Conservation (phyloP, 2,113 vertebrate genomes). For the Nyctereutes procyonoides region DNA sequence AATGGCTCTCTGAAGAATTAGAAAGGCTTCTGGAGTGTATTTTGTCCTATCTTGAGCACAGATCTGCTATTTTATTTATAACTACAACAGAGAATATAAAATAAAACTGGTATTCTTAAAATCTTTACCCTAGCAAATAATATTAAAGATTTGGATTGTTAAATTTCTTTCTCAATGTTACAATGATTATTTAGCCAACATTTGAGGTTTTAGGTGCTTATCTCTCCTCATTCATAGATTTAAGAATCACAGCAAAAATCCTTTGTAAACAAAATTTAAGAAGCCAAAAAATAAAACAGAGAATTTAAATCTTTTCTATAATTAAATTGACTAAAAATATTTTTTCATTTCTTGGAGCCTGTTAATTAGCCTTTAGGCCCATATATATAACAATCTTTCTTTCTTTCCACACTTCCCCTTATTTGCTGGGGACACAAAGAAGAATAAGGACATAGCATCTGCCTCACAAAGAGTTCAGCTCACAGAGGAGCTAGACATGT, state of each 20-base stretch:
- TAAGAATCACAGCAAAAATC: constrained; percentile 42
- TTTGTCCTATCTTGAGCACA: constrained; percentile 36
- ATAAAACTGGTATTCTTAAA: constrained; percentile 36
- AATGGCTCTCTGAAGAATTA: constrained; percentile 66
- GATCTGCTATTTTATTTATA: constrained; percentile 58
- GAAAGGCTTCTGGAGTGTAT: constrained; percentile 58
- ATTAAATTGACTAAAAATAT: constrained; percentile 4
- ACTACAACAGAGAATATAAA: constrained; percentile 31
- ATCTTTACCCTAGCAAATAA: neutral
- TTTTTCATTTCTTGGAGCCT: neutral
- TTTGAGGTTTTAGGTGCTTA: neutral
- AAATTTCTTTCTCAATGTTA: neutral
- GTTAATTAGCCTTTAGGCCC: neutral
- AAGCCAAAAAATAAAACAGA: constrained; percentile 4
- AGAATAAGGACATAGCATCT: neutral
- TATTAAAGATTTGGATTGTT: constrained; percentile 4
- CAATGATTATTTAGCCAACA: neutral
- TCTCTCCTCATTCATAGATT: constrained; percentile 1
- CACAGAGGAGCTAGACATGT: neutral
- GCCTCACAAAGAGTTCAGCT: neutral
- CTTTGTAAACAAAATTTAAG: neutral
- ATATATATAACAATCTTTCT: neutral
- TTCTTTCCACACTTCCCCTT: neutral
- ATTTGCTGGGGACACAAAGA: neutral
- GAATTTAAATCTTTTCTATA: constrained; percentile 33